phyloP scores from a whole-genome alignment of 2,888 invertebrate species.

The Hemaris fuciformis region DNA sequence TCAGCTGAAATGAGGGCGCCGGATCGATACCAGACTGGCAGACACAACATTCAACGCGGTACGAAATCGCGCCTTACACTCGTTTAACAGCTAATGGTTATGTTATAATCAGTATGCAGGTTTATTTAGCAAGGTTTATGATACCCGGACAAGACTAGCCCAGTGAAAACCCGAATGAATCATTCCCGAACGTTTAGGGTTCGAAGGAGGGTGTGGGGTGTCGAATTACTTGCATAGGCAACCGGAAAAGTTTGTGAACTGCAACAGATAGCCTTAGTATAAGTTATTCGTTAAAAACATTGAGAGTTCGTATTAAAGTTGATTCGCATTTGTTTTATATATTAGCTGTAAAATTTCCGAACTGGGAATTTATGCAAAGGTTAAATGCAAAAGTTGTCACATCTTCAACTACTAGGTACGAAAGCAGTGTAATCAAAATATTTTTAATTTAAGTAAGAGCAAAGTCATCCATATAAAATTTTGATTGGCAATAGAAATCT shows the following conservation, averaged over 20 bases:
- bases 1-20: slow-evolving; percentile 74
- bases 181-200: not conserved
- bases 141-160: not conserved
- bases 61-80: slow-evolving; percentile 5
- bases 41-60: slow-evolving; percentile 47
- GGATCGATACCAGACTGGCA: slow-evolving; percentile 82
- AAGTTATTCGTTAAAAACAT: too few relatives aligned
- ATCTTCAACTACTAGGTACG: too few relatives aligned
- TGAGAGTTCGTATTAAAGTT: too few relatives aligned
- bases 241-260: not conserved
- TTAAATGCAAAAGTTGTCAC: too few relatives aligned
- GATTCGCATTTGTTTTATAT: too few relatives aligned
- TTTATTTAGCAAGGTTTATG: not conserved
- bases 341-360: too few relatives aligned
- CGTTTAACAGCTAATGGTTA: not conserved
- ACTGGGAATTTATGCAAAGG: too few relatives aligned
- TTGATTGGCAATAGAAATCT: too few relatives aligned
- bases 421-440: too few relatives aligned
- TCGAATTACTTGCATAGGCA: not conserved
- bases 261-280: too few relatives aligned
- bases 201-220: not conserved
- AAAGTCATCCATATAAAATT: too few relatives aligned
- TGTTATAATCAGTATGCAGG: not conserved
- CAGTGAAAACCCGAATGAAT: not conserved
- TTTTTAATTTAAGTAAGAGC: too few relatives aligned